phyloP scores from a whole-genome alignment of 2,797 vertebrate genomes.

The Nasua narica region DNA sequence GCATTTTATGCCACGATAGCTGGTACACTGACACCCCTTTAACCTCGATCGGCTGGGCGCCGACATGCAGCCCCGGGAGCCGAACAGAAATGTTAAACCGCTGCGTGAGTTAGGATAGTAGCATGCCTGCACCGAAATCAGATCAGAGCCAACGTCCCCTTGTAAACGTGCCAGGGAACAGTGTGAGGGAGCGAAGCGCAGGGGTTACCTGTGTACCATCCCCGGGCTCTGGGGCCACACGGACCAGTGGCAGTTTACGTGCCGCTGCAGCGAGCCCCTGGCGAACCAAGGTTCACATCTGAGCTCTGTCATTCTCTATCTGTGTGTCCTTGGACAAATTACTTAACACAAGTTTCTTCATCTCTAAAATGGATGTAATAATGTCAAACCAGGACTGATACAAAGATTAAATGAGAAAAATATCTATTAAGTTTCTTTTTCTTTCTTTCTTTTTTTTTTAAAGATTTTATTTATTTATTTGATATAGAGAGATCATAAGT shows the following conservation, averaged over 20 bases:
- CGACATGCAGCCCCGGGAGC: not conserved
- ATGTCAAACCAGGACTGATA: not conserved
- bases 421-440: not conserved
- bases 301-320: not conserved
- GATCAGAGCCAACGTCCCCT: not conserved
- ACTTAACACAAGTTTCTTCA: not conserved
- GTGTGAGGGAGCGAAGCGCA: accelerated
- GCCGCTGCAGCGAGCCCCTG: too few relatives aligned
- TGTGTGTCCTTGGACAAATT: not conserved
- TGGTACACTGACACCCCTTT: not conserved
- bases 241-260: too few relatives aligned
- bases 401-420: not conserved
- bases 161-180: not conserved
- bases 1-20: accelerated
- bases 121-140: not conserved
- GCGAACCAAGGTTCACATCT: not conserved
- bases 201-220: not conserved
- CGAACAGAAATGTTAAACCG: too few relatives aligned
- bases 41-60: not conserved
- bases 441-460: too few relatives aligned
- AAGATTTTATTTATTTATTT: too few relatives aligned
- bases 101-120: accelerated
- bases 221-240: not conserved
- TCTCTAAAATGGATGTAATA: not conserved
- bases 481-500: too few relatives aligned